Base-by-base conservation (phyloP, 2,113 vertebrate species). In the Phaethon lepturus region DNA sequence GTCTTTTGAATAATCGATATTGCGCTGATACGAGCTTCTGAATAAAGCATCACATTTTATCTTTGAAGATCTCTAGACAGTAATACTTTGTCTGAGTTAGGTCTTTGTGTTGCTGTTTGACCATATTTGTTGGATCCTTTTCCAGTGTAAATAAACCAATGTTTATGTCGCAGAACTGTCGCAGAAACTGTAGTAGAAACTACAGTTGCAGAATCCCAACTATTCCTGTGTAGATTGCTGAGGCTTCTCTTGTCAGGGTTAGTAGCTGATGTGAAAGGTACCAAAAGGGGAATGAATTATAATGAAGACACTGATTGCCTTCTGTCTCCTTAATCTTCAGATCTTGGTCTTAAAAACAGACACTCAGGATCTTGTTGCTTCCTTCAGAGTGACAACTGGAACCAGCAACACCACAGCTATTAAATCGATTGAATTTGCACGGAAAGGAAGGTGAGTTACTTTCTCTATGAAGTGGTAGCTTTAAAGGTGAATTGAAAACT, bases 401-500 rank as follows among this genome's bases (percentile, higher is more conserved):
- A 99, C 99, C 95, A 99, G 99, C 98, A 99, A 99, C 98, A 99
- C 99, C 86, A 99, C 99, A 1, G 99, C 99, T 79, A 99, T 99
- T 90, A 99, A 99, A 94, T 99, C 99, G 15, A 99, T 99, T 20
- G 99, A 99, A 90, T 99, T 99, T 96, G 99, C 99, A 66, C 99
- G 99, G 78, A 99, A 99, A 93, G 99, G 99, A 79, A 99, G 99
- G 99, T 99, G 93, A 99, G 98, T 38, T 4, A 18, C 42, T 5
- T 35, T 3, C 1, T 23, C 26, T 40, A 2, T 11, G 40, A 11
- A 13, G 9, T 44, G 25, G 4, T 24, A 1, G 4, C 35, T 72
- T 45, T 31, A 35, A 22, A 56, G 29, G 8, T 22, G 16, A 23
- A 22, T 4, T 18, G 78, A 33, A n/a, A 73, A 5, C 42, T 55